Conservation (phyloP, 1,140 invertebrate species). For the Lepidurus packardi region DNA sequence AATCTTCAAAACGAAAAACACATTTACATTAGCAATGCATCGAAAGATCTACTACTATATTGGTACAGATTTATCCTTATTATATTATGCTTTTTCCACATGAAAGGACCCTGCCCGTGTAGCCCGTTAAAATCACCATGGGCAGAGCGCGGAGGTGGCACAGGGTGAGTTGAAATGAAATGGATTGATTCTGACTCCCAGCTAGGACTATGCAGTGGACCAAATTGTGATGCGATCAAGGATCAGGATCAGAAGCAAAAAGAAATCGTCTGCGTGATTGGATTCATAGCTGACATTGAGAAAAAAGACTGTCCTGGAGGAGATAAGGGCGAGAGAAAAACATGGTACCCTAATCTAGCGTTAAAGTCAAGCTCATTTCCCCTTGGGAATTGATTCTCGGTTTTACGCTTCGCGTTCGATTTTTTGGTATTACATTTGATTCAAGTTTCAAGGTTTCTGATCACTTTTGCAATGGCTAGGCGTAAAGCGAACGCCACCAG, state of each 20-base stretch:
- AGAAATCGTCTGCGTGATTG: not conserved
- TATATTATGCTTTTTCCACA: not conserved
- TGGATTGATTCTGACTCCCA: constrained; percentile 4
- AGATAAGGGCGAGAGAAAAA: not conserved
- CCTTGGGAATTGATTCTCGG: too few relatives aligned
- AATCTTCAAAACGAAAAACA: not conserved
- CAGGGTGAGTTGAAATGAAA: not conserved
- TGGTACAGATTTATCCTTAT: constrained; percentile 1
- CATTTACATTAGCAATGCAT: constrained; percentile 4
- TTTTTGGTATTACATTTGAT: too few relatives aligned
- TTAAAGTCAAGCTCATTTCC: not conserved
- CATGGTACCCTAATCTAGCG: not conserved
- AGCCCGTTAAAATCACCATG: constrained; percentile 1
- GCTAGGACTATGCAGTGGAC: not conserved
- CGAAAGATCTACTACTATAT: not conserved
- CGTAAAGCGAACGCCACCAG: not conserved
- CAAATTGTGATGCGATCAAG: constrained; percentile 4
- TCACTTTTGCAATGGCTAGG: too few relatives aligned
- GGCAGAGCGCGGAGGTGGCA: not conserved
- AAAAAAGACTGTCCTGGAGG: not conserved
- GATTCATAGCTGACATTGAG: not conserved
- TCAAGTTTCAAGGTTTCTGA: too few relatives aligned
- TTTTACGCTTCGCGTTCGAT: too few relatives aligned
- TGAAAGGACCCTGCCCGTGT: not conserved
- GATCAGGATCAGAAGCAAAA: not conserved